Evolutionary conservation across 2,888 invertebrate genomes (phyloP).

Genomic region (Cabera pusaria): DNA sequence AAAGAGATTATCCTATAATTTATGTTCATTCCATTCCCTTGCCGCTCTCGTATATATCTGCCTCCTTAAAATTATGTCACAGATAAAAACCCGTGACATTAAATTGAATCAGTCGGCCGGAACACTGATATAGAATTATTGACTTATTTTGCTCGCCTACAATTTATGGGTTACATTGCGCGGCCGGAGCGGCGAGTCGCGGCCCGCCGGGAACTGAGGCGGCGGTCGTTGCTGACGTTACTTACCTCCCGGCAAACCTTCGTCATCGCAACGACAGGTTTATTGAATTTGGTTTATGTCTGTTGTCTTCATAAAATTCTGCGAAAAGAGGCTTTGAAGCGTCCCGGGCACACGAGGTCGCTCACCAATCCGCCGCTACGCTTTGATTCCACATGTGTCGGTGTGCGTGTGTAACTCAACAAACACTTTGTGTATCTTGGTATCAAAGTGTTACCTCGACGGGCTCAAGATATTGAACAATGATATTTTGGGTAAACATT

Average conservation of each 20-base stretch:
- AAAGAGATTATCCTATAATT: too few species aligned
- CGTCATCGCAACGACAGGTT: slow-evolving; percentile 3
- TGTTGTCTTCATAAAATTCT: slow-evolving; percentile 5
- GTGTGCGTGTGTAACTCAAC: too few species aligned
- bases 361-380: too few species aligned
- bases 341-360: too few species aligned
- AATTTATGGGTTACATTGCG: background rate
- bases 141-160: slow-evolving; percentile 8
- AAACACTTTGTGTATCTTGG: too few species aligned
- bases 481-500: too few species aligned
- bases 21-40: too few species aligned
- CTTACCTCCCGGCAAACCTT: background rate
- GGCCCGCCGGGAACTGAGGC: background rate
- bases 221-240: background rate
- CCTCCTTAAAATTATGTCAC: slow-evolving; percentile 8
- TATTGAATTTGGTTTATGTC: slow-evolving; percentile 12
- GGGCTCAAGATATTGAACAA: too few species aligned
- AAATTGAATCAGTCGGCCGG: slow-evolving; percentile 13
- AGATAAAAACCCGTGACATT: slow-evolving; percentile 11
- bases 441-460: too few species aligned
- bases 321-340: background rate
- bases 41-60: too few species aligned
- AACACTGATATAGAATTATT: slow-evolving; percentile 12
- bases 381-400: too few species aligned
- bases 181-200: background rate